Evolutionary conservation across 2,113 vertebrate species (phyloP), one percentile per base, ranked within the genome.

Genomic region (Oncorhynchus gorbuscha): DNA sequence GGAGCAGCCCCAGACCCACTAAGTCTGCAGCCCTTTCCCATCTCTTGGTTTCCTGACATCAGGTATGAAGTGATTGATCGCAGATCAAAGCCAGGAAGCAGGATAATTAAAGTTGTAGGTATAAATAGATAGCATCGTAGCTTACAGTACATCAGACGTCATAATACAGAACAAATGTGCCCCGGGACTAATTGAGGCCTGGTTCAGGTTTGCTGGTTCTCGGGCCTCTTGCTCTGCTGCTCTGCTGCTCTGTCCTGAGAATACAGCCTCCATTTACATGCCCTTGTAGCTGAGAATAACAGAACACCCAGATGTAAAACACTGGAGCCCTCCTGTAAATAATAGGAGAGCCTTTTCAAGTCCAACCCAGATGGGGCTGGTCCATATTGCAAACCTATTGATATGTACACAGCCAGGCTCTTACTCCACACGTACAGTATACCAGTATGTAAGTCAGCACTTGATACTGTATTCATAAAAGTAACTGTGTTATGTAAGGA

Each of bases 11-110:
- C 16, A 67, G 83, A 83, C 79, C 84, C 84, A 89, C 81, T 9
- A 35, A 7, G 6, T 35, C 35, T 35, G 35, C 81, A 75, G 45
- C 76, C 76, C 82, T 86, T 55, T 55, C 12, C 12, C 39, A 83
- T 85, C 84, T 18, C 49, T 55, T 51, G 49, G 9, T 16, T 84
- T 86, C 62, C 84, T 86, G 82, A 85, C 85, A 89, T 89, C 87
- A 92, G 90, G 88, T 90, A 79, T 45, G 64, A 90, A 81, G 71
- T 89, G 89, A 93, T 83, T 91, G 90, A 91, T 91, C 85, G 55
- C 84, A 91, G 84, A 87, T 90, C 87, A 92, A 91, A 91, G 90
- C 80, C 87, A 89, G 89, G 86, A 90, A 83, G 79, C 76, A 83
- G 80, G 87, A 86, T 89, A 75, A 90, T 91, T 90, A 89, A 90